phyloP scores from a whole-genome alignment of 2,888 invertebrate genomes.

The Yponomeuta sedellus region DNA sequence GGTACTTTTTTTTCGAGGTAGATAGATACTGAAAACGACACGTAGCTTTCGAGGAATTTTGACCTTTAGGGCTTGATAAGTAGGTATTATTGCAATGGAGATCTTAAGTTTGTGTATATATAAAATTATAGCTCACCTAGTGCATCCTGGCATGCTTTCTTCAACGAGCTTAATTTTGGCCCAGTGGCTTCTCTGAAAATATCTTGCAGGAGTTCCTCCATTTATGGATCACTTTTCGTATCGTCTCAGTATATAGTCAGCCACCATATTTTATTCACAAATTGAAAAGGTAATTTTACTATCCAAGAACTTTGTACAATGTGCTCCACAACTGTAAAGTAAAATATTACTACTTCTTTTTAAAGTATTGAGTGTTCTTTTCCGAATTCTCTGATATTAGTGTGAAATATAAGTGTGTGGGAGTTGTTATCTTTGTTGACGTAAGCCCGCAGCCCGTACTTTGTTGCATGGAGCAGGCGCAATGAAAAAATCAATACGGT shows the following conservation, averaged over 20 bases:
- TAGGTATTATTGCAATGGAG: neutral
- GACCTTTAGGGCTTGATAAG: neutral
- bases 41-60: neutral
- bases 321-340: neutral
- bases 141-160: constrained; percentile 91
- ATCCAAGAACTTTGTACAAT: neutral
- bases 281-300: too few relatives aligned
- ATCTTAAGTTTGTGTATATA: neutral
- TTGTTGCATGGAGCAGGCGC: constrained; percentile 3
- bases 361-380: neutral
- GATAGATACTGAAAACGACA: neutral
- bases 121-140: constrained; percentile 60
- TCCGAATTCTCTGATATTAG: constrained; percentile 8
- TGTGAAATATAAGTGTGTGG: constrained; percentile 12
- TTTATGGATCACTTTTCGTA: constrained; percentile 40
- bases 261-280: too few relatives aligned
- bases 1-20: too few relatives aligned
- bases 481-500: constrained; percentile 13
- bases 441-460: neutral
- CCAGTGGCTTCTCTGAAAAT: constrained; percentile 90
- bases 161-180: constrained; percentile 83
- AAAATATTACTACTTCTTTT: neutral
- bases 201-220: constrained; percentile 92
- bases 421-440: constrained; percentile 15
- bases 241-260: neutral